These are phyloP conservation scores for Pseudocheirus occidentalis DNA, from an alignment of 2,797 vertebrate species.

Conservation along the genomic window DNA sequence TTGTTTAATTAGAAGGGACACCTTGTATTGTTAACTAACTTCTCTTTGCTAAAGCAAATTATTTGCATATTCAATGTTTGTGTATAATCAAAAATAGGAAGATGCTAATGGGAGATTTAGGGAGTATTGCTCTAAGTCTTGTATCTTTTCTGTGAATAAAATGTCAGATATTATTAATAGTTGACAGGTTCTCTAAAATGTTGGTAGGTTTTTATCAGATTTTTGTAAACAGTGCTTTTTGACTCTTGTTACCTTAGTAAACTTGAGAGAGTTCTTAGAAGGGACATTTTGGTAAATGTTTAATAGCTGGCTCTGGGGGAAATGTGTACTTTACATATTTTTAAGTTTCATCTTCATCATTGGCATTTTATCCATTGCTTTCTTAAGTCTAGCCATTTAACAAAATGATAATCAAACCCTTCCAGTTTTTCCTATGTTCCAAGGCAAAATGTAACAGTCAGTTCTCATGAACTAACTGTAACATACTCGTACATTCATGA, in stretches of 20 bases:
- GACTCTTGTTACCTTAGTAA: neutral
- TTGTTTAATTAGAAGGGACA: neutral
- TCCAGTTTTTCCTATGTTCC: neutral
- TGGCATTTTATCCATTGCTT: neutral
- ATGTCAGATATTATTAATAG: neutral
- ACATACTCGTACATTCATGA: neutral
- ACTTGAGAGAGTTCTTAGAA: neutral
- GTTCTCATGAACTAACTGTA: neutral
- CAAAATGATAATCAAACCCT: neutral
- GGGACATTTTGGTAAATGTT: neutral
- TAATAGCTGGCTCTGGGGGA: neutral
- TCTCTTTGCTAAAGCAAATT: neutral
- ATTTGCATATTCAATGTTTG: neutral
- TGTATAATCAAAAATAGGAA: neutral
- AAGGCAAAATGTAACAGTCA: neutral
- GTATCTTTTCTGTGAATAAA: neutral
- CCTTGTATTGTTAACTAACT: neutral
- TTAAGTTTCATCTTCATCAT: neutral
- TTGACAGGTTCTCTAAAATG: neutral
- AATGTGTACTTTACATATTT: neutral
- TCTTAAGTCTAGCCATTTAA: neutral
- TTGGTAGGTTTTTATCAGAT: neutral
- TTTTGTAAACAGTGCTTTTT: slow-evolving; percentile 1
- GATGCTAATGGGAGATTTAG: neutral
- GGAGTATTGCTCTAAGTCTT: neutral